These are phyloP conservation scores for Microcebus lehilahytsara DNA, from an alignment of 2,113 vertebrate species.

Conservation along the genomic window DNA sequence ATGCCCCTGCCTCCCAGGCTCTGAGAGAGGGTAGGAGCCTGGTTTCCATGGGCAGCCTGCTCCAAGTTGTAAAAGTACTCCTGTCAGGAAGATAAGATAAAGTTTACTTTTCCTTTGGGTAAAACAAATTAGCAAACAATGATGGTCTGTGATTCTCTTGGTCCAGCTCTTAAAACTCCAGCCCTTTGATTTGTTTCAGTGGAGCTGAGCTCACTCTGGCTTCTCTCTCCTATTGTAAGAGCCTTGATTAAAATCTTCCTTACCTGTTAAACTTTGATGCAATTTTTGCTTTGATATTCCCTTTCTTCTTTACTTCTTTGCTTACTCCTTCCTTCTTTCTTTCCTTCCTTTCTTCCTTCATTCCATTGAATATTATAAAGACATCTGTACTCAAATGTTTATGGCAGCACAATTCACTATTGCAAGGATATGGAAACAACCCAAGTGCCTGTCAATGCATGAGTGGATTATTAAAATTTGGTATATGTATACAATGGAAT, in stretches of 20 bases:
- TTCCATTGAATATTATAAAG: neutral
- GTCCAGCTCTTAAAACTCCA: neutral
- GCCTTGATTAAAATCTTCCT: neutral
- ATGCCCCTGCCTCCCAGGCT: neutral
- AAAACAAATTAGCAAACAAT: neutral
- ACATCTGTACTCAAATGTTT: too few species aligned
- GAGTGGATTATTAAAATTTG: too few species aligned
- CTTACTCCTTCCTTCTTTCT: neutral
- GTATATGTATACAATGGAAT: too few species aligned
- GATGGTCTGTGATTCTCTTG: neutral
- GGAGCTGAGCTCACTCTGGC: neutral
- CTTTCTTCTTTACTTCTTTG: neutral
- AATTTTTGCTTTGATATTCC: neutral
- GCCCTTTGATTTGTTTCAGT: neutral
- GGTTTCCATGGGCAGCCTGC: neutral
- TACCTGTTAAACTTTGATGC: neutral
- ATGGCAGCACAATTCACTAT: too few species aligned
- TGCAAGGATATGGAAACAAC: too few species aligned
- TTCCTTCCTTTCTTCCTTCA: neutral
- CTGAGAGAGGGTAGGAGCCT: neutral
- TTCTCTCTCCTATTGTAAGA: neutral
- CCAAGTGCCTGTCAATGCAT: too few species aligned
- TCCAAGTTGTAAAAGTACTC: neutral
- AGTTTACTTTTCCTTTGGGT: neutral
- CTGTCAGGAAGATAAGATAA: neutral